Percentiles rank a stretch among this genome's conserved stretches.
Evolutionary conservation across 2,113 vertebrate species (phyloP).

Genomic region (Haemorhous mexicanus): DNA sequence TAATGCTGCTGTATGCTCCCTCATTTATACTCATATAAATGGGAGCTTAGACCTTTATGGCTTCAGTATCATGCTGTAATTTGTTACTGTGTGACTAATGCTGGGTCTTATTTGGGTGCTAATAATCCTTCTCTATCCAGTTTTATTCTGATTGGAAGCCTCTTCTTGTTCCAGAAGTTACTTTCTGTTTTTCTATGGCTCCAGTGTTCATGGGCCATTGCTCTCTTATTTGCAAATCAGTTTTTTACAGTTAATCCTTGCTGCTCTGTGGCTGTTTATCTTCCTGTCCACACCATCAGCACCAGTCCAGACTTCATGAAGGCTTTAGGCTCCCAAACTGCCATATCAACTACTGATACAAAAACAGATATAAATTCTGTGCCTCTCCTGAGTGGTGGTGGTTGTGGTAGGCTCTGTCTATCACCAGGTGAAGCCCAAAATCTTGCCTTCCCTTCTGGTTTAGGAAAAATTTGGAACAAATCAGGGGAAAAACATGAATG

Average conservation of each 20-base stretch:
- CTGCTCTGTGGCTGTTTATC: not conserved
- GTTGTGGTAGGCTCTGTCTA: not conserved
- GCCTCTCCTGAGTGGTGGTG: not conserved
- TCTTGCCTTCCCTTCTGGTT: not conserved
- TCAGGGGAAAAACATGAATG: accelerated
- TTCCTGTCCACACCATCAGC: not conserved
- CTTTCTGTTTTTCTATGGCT: not conserved
- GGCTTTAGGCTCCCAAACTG: not conserved
- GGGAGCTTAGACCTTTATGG: not conserved
- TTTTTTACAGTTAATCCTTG: not conserved
- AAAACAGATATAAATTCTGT: not conserved
- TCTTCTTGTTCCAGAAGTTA: not conserved
- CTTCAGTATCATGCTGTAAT: not conserved
- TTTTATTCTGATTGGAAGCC: not conserved
- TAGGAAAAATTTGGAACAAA: not conserved
- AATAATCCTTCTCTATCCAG: not conserved
- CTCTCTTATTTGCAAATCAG: not conserved
- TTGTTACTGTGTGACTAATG: not conserved
- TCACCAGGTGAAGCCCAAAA: not conserved
- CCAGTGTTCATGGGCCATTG: not conserved
- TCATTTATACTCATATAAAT: not conserved
- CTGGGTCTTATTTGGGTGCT: not conserved
- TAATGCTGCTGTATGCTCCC: not conserved
- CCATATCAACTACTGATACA: accelerated
- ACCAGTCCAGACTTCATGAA: not conserved